Evolutionary conservation across 1,140 invertebrate species (phyloP).

Genomic region (Melitaea cinxia): DNA sequence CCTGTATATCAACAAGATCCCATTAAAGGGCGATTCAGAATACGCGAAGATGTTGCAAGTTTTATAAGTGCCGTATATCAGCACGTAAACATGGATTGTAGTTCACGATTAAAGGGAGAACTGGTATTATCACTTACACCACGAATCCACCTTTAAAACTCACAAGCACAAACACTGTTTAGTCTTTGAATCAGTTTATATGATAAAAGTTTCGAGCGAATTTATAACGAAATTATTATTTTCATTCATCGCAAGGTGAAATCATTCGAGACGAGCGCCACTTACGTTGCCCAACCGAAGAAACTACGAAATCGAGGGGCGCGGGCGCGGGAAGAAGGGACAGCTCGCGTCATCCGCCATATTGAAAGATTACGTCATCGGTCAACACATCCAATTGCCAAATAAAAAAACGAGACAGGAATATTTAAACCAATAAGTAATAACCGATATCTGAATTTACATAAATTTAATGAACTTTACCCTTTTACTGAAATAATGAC

Average conservation of each 20-base stretch:
- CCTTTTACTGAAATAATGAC: too few relatives aligned
- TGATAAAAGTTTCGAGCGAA: slow-evolving; percentile 52
- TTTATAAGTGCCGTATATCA: slow-evolving; percentile 56
- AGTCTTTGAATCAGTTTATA: slow-evolving; percentile 51
- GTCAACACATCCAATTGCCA: slow-evolving; percentile 27
- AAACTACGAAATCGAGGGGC: slow-evolving; percentile 58
- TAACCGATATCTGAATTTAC: too few relatives aligned
- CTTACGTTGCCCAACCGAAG: slow-evolving; percentile 56
- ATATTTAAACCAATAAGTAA: neutral
- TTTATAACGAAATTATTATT: slow-evolving; percentile 58
- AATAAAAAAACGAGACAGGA: neutral
- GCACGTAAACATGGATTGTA: slow-evolving; percentile 71
- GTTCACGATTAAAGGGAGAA: slow-evolving; percentile 69
- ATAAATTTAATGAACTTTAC: too few relatives aligned
- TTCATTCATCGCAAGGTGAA: slow-evolving; percentile 76
- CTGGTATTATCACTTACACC: slow-evolving; percentile 70
- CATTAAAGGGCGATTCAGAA: slow-evolving; percentile 65
- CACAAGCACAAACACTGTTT: slow-evolving; percentile 64
- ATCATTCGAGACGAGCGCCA: slow-evolving; percentile 70
- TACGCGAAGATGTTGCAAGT: slow-evolving; percentile 49
- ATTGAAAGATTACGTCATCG: slow-evolving; percentile 76
- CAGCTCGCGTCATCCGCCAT: slow-evolving; percentile 77
- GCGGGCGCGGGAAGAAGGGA: slow-evolving; percentile 57
- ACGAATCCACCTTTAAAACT: slow-evolving; percentile 72
- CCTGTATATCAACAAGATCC: slow-evolving; percentile 77